Evolutionary conservation across 2,113 vertebrate genomes (phyloP).

Genomic region (Heterotilapia buettikoferi): DNA sequence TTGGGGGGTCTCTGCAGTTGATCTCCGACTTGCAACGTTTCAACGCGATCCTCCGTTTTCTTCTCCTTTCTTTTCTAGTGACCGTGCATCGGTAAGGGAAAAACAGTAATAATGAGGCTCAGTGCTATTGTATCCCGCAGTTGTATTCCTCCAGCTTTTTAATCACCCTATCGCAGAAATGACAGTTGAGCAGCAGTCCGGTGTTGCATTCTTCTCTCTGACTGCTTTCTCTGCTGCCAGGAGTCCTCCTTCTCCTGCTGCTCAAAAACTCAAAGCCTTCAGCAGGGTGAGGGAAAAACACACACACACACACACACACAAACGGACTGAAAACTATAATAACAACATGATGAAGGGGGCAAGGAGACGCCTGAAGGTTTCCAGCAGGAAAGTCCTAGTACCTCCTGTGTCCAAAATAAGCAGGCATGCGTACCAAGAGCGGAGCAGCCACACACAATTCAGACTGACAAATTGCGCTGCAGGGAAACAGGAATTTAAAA

Average conservation of each 20-base stretch:
- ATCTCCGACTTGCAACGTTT: constrained; percentile 33
- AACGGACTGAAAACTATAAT: constrained; percentile 38
- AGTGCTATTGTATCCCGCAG: neutral
- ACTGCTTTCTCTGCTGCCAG: neutral
- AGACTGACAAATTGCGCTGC: constrained; percentile 67
- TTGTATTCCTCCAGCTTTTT: neutral
- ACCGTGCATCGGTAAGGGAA: neutral
- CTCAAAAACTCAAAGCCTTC: constrained; percentile 26
- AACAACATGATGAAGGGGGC: constrained; percentile 53
- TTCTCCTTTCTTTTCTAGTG: neutral
- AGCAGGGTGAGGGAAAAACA: neutral
- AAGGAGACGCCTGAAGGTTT: constrained; percentile 38
- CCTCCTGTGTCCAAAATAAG: neutral
- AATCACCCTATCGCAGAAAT: neutral
- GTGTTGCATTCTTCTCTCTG: constrained; percentile 37
- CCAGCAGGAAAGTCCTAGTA: constrained; percentile 10
- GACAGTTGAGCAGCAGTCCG: neutral
- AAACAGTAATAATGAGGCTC: neutral
- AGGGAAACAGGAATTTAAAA: constrained; percentile 72
- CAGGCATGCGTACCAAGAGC: constrained; percentile 4
- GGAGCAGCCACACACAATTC: neutral
- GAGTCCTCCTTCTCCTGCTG: constrained; percentile 18
- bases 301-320: neutral
- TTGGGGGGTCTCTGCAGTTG: constrained; percentile 18
- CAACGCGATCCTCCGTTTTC: neutral